Evolutionary conservation across 2,797 vertebrate species (phyloP).

Genomic region (Phylloscopus collybita): DNA sequence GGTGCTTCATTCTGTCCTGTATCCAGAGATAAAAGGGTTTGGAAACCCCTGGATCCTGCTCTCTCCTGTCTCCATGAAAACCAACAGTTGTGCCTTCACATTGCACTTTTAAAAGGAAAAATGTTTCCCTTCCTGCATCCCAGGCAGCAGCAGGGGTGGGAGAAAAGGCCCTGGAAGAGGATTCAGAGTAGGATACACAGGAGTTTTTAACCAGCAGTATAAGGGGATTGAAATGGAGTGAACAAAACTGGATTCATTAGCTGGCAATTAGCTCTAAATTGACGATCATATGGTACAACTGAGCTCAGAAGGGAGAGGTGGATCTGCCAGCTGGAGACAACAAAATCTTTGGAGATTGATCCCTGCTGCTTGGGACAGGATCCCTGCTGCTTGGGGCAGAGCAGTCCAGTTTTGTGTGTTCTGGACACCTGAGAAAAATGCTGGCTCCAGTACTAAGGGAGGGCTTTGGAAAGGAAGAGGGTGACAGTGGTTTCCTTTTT

Average conservation of each 20-base stretch:
- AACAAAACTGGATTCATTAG: constrained; percentile 73
- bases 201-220: constrained; percentile 46
- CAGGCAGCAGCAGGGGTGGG: constrained; percentile 2
- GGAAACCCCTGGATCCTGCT: background rate
- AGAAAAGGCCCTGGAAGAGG: constrained; percentile 33
- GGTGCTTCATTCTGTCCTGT: background rate
- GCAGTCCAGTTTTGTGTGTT: background rate
- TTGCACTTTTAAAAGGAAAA: background rate
- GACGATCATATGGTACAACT: constrained; percentile 23
- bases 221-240: constrained; percentile 49
- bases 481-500: background rate
- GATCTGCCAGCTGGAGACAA: constrained; percentile 45
- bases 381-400: background rate
- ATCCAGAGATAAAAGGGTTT: background rate
- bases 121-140: background rate
- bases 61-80: background rate
- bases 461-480: background rate
- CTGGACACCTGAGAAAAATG: background rate
- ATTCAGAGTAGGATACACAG: constrained; percentile 56
- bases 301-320: constrained; percentile 41
- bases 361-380: background rate
- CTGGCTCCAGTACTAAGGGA: background rate
- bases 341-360: background rate
- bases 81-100: background rate
- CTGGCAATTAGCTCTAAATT: constrained; percentile 75